Conservation (phyloP, 2,797 vertebrate genomes). For the Glossophaga mutica region DNA sequence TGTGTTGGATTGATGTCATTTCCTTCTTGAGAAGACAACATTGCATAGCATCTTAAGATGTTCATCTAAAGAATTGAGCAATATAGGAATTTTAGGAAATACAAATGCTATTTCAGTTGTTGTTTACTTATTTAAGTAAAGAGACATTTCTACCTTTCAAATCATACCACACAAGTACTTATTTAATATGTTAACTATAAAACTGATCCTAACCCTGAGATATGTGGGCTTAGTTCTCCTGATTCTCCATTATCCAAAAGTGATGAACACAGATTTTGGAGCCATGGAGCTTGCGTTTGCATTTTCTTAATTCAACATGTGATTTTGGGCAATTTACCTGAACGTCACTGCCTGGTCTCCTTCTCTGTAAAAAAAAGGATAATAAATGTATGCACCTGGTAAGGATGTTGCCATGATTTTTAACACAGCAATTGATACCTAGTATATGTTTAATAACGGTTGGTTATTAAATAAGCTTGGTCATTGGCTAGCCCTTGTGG, state of each 20-base stretch:
- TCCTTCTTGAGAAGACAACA: neutral
- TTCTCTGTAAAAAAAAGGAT: neutral
- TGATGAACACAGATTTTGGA: neutral
- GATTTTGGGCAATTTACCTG: neutral
- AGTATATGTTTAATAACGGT: neutral
- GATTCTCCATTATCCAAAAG: neutral
- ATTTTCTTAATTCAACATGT: neutral
- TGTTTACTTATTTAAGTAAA: neutral
- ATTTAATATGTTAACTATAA: neutral
- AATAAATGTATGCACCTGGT: too few relatives aligned
- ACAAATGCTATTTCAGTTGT: neutral
- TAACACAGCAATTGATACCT: neutral
- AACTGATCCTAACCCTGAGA: neutral
- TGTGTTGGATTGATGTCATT: neutral
- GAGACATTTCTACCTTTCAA: neutral
- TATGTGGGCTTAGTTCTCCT: neutral
- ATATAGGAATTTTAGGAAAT: neutral
- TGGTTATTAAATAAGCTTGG: neutral
- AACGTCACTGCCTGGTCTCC: neutral
- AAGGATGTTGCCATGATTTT: neutral
- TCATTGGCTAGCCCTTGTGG: neutral
- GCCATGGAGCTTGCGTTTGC: neutral
- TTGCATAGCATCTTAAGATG: neutral
- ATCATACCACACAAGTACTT: neutral
- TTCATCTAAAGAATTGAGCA: neutral